Evolutionary conservation across 2,113 vertebrate genomes (phyloP), one percentile per base, ranked within the genome.

Genomic region (Carollia perspicillata): DNA sequence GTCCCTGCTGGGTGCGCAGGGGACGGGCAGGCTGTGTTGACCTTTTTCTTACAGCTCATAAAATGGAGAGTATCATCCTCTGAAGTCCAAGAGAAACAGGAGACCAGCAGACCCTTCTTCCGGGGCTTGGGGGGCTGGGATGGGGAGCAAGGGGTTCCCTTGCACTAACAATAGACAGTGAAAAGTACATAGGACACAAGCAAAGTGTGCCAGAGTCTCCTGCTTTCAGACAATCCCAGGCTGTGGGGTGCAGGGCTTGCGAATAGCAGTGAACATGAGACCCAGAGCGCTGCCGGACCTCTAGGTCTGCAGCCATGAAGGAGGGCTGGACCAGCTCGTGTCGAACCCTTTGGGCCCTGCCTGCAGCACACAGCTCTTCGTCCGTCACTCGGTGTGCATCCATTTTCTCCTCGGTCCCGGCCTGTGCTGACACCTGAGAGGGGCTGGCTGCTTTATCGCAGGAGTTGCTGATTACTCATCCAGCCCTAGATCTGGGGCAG

Each of bases 331-430:
- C 33, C 9, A 13, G 33, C 10, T 14, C 2, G 5, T 18, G n/a
- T 3, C 5, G 2, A 58, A 14, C 72, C 1, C 0, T 17, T 7
- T 58, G 9, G 0, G 42, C 26, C 10, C 58, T 20, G 26, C 71
- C 58, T 51, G 7, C 53, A 51, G n/a, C 20, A 1, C 3, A 5
- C 28, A 3, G 49, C 78, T 6, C 30, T 49, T 37, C 47, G 9
- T 26, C 11, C 14, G 13, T 16, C 37, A 2, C 20, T 42, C 0
- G 0, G 30, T 3, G 33, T 3, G 40, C 44, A 11, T 23, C 65
- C 26, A 0, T 53, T 71, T 30, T 42, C 68, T 53, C 84, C 80
- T 74, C 60, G 35, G 71, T 47, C 53, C 71, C 33, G 20, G 65
- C 77, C 71, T 47, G 53, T 55, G 66, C 65, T 55, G 89, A 78